Evolutionary conservation across 37 sponge, comb jelly and placozoan species (phyloP), one percentile per base, ranked within the genome.

Genomic region (Halisarca cf. caerulea): DNA sequence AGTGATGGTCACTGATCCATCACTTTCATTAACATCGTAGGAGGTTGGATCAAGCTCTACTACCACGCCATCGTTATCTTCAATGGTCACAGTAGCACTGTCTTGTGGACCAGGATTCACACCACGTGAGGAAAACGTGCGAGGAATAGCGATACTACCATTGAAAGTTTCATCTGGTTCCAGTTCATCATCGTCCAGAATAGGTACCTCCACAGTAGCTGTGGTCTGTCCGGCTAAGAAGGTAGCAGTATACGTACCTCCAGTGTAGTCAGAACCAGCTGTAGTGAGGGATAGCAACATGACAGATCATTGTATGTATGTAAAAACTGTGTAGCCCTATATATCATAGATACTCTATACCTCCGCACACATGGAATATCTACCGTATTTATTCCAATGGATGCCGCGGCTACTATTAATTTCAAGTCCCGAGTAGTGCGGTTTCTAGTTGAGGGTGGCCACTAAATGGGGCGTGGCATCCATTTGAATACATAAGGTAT

Each of bases 61-160:
- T 17, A 32, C 18, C 20, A 59, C 38, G 20, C 62, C 81, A 71
- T 87, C 88, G 74, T 87, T 41, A 74, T 87, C 88, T 9, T 37
- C 58, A 42, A 87, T 87, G 28, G 40, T 59, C 2, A 82, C 44
- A 24, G 38, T 58, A 38, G 88, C 88, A 4, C 2, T 17, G 20
- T 5, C 74, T 5, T 32, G 51, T 42, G 43, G 37, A 2, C 45
- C 64, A 9, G 42, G n/a, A 2, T 21, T 27, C 17, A 59, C 39
- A 20, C 51, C 66, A 28, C 15, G 64, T 20, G 64, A 62, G 30
- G 1, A 47, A 23, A 58, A 20, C 41, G 40, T 42, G 15, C 18
- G 0, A 8, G 82, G 66, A 14, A 62, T 4, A 17, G 25, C 20
- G 15, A 88, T 36, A 4, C 5, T 54, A 17, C 27, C 88, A 9